Base-by-base conservation (phyloP, 2,797 vertebrate species). In the Cuniculus paca region DNA sequence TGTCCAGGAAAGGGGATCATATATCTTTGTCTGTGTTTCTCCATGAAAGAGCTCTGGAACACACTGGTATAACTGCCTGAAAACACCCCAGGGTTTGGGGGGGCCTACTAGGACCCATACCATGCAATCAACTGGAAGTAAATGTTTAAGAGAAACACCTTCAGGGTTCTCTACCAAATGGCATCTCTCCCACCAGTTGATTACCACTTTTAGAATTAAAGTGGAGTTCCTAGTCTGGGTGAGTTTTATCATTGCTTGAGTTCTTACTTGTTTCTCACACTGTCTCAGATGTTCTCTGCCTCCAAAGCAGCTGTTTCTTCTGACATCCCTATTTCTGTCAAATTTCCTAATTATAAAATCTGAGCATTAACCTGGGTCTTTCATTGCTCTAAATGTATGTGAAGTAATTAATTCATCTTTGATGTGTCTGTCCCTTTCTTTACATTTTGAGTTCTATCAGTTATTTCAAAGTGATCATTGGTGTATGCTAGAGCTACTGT, bases 331-430 rank as follows among this genome's bases (percentile, higher is more conserved):
- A 72, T 92, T 89, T 95, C 72, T 94, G 58, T 85, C 87, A 95
- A 42, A 94, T 91, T 86, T 97, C 68, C 63, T 94, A 65, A 36
- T 94, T 94, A 86, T 34, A 80, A 94, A 93, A 90, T 82, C 45
- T 93, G 93, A 98, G 45, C 48, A 94, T 87, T 95, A 48, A 34
- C 36, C 93, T 85, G 80, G 52, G 60, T 96, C n/a, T 92, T 95
- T 68, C 79, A 84, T 50, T 95, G 52, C 54, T 54, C 5, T 89
- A 65, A 94, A 50, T 28, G 95, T 77, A 91, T 36, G 82, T 75
- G 34, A 95, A 91, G 58, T 94, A 52, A 87, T 94, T 77, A 93
- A 65, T 74, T 93, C 5, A 91, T 91, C 36, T 50, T 92, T 94
- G 65, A 17, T 92, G 16, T 78, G 26, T 90, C 42, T 90, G 56